Conservation (phyloP, 2,797 vertebrate species). For the Lophius americanus region DNA sequence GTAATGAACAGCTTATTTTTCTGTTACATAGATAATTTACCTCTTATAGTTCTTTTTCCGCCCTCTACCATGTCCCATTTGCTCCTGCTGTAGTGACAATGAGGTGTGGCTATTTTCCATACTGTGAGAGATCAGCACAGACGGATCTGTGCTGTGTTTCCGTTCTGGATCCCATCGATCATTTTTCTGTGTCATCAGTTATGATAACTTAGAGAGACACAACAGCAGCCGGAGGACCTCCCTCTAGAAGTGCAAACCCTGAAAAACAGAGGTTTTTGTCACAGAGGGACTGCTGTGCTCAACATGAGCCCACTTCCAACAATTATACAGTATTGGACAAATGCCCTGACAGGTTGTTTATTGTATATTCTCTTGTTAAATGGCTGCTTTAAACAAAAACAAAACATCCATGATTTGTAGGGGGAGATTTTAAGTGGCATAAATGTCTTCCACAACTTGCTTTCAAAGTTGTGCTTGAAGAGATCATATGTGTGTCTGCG, state of each 20-base stretch:
- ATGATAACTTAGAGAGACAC: constrained; percentile 82
- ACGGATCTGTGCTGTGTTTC: constrained; percentile 62
- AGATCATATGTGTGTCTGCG: constrained; percentile 11
- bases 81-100: constrained; percentile 2
- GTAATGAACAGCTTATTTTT: too few relatives aligned
- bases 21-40: too few relatives aligned
- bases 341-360: background rate
- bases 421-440: background rate
- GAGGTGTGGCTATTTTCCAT: constrained; percentile 36
- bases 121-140: constrained; percentile 28
- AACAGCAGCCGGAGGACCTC: constrained; percentile 82
- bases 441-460: background rate
- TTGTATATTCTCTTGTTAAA: constrained; percentile 3
- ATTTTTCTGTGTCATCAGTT: constrained; percentile 75
- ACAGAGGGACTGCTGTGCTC: constrained; percentile 1
- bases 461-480: constrained; percentile 26
- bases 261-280: constrained; percentile 67
- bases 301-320: too few relatives aligned
- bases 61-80: constrained; percentile 3
- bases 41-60: background rate
- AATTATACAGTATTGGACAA: too few relatives aligned
- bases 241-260: constrained; percentile 74
- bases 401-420: too few relatives aligned
- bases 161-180: constrained; percentile 76
- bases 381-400: constrained; percentile 2